Percentiles rank a stretch among this genome's conserved stretches.
These are phyloP conservation scores for Willisornis vidua DNA, from an alignment of 2,113 vertebrate species.

Conservation along the genomic window DNA sequence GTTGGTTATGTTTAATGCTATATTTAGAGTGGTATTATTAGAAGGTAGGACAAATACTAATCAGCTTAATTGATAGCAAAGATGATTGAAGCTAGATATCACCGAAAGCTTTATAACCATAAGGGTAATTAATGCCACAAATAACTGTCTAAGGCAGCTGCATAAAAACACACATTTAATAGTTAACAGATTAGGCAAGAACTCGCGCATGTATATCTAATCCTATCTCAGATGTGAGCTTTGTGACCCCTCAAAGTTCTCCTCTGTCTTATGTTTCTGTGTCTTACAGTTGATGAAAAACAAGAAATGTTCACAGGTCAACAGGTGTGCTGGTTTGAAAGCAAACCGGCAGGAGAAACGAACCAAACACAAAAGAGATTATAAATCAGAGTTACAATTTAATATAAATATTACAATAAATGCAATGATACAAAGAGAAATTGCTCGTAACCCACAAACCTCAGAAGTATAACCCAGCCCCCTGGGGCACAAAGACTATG, in stretches of 20 bases:
- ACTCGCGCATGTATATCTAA: neutral
- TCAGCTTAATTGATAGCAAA: neutral
- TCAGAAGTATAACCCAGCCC: no score
- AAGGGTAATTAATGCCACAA: neutral
- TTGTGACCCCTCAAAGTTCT: neutral
- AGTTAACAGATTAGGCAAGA: neutral
- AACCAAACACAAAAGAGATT: no score
- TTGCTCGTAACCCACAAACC: no score
- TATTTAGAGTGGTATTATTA: neutral
- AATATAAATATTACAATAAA: no score
- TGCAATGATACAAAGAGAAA: no score
- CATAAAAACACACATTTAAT: neutral
- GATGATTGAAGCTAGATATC: neutral
- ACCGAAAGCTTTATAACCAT: neutral
- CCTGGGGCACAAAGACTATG: no score
- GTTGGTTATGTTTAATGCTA: neutral
- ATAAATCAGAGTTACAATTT: no score
- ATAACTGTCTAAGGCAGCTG: neutral
- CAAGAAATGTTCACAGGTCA: neutral
- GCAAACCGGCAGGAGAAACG: no score
- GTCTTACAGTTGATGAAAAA: neutral
- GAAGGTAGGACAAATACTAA: neutral
- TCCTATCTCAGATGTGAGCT: neutral
- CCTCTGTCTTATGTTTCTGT: neutral
- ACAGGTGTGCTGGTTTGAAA: neutral